phyloP scores from a whole-genome alignment of 1,140 invertebrate species.

The Apis cerana region DNA sequence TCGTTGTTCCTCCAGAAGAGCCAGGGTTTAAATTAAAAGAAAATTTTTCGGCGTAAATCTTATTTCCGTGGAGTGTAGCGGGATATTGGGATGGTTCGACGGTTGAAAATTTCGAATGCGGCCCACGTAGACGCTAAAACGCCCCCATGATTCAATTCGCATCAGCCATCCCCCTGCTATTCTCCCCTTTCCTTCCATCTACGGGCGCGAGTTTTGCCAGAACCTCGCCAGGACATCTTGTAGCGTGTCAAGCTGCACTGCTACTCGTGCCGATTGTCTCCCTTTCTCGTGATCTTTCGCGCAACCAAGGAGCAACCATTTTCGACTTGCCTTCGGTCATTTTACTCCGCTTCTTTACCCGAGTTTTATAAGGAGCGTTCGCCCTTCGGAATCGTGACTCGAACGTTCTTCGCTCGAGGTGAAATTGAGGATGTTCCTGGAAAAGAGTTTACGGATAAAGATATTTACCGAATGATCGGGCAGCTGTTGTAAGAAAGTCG shows the following conservation, averaged over 20 bases:
- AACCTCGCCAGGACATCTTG: slow-evolving; percentile 19
- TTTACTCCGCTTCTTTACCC: too few relatives aligned
- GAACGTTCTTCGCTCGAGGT: neutral
- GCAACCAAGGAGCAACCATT: neutral
- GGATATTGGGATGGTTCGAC: slow-evolving; percentile 57
- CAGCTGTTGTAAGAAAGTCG: too few relatives aligned
- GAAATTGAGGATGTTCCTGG: neutral
- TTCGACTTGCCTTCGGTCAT: neutral
- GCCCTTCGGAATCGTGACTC: neutral
- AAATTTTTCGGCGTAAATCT: slow-evolving; percentile 42
- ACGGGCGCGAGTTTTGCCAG: slow-evolving; percentile 31
- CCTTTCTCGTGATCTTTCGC: slow-evolving; percentile 13
- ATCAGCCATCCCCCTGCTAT: slow-evolving; percentile 70
- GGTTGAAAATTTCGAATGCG: slow-evolving; percentile 75
- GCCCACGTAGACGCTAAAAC: slow-evolving; percentile 79
- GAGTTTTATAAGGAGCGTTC: neutral
- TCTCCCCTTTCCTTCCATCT: slow-evolving; percentile 22
- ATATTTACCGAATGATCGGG: too few relatives aligned
- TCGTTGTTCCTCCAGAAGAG: neutral
- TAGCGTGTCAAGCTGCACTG: slow-evolving; percentile 48
- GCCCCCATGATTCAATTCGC: slow-evolving; percentile 80
- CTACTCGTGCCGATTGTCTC: slow-evolving; percentile 53
- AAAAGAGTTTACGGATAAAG: too few relatives aligned
- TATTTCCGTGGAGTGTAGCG: slow-evolving; percentile 30
- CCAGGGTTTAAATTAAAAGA: slow-evolving; percentile 32